Percentiles rank a stretch among this genome's conserved stretches.
These are phyloP conservation scores for Scalopus aquaticus DNA, from an alignment of 2,113 vertebrate species.

Conservation along the genomic window DNA sequence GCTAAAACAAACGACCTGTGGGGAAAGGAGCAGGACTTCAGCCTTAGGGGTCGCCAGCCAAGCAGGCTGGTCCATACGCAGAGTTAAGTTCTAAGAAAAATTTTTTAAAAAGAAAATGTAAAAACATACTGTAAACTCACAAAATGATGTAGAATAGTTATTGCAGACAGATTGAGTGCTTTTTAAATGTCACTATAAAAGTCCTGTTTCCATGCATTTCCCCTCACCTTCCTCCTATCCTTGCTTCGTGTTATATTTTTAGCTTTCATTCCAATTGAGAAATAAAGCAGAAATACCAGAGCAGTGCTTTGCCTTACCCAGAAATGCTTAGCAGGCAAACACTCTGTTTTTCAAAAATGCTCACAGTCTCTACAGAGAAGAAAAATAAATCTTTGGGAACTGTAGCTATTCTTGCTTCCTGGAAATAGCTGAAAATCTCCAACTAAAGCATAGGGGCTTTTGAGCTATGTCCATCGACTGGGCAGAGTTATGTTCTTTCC, in stretches of 20 bases:
- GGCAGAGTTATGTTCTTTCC: background rate
- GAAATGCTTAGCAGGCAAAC: slow-evolving; percentile 18
- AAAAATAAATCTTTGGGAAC: slow-evolving; percentile 52
- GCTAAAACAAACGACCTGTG: background rate
- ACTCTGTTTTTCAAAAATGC: background rate
- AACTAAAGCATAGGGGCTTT: background rate
- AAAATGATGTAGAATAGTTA: background rate
- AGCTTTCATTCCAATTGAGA: slow-evolving; percentile 33
- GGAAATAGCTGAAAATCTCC: slow-evolving; percentile 28
- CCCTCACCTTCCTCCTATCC: background rate
- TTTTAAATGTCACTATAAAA: background rate
- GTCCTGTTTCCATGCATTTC: background rate
- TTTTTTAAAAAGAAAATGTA: slow-evolving; percentile 26
- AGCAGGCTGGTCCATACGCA: background rate
- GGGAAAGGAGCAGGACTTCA: no score
- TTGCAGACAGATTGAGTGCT: background rate
- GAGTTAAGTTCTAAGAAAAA: background rate
- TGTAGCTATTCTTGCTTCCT: background rate
- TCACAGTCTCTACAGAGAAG: slow-evolving; percentile 22
- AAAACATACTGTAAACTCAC: background rate
- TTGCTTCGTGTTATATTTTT: background rate
- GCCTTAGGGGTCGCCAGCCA: no score
- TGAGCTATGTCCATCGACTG: background rate
- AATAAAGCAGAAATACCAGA: background rate
- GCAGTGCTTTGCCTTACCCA: background rate